A percentile compares a stretch with the other conserved stretches of the same genome.
Evolutionary conservation across 1,140 invertebrate genomes (phyloP).

Genomic region (Dinoponera quadriceps): DNA sequence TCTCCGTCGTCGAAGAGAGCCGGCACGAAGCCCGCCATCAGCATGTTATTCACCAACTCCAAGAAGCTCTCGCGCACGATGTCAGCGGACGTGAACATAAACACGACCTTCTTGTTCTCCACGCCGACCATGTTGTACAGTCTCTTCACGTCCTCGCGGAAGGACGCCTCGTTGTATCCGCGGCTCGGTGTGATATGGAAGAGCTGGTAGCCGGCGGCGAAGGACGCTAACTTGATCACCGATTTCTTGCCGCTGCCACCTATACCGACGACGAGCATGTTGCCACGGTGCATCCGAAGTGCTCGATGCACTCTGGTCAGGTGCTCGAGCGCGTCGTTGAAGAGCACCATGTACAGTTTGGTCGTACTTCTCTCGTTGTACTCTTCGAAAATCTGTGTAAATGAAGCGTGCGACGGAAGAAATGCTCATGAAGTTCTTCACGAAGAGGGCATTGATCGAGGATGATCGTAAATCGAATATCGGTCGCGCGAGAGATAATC

Average conservation of each 20-base stretch:
- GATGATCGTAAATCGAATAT: too few relatives aligned
- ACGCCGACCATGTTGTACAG: constrained; percentile 91
- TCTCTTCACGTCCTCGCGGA: constrained; percentile 94
- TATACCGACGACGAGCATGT: constrained; percentile 94
- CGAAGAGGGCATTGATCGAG: too few relatives aligned
- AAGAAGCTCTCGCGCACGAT: constrained; percentile 93
- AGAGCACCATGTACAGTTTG: constrained; percentile 93
- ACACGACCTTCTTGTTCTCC: constrained; percentile 92
- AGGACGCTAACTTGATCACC: constrained; percentile 90
- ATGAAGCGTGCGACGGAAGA: too few relatives aligned
- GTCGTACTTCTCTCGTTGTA: constrained; percentile 90
- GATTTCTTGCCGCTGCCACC: constrained; percentile 94
- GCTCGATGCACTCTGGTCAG: constrained; percentile 93
- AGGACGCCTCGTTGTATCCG: constrained; percentile 93
- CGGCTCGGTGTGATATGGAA: constrained; percentile 94
- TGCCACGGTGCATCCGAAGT: constrained; percentile 93
- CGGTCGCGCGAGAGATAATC: too few relatives aligned
- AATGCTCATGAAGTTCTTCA: too few relatives aligned
- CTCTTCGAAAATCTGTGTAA: constrained; percentile 92
- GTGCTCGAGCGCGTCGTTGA: constrained; percentile 96
- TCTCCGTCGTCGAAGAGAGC: constrained; percentile 95
- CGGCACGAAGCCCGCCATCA: constrained; percentile 94
- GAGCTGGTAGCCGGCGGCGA: constrained; percentile 91
- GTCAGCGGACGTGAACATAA: constrained; percentile 94
- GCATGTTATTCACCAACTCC: constrained; percentile 95